Conservation (phyloP, 2,797 vertebrate genomes). For the Anguilla obscura region DNA sequence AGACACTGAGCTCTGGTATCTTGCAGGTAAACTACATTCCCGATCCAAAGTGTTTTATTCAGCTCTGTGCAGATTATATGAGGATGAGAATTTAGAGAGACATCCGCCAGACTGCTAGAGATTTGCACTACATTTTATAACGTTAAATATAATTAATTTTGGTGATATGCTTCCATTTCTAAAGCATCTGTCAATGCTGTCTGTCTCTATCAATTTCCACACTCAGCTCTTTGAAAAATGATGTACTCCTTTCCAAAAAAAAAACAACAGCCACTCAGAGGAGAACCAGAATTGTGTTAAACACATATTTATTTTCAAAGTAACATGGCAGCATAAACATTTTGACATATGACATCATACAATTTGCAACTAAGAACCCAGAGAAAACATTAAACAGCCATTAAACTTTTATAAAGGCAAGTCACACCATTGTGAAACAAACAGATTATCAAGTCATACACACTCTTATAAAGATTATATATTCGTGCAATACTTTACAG, state of each 20-base stretch:
- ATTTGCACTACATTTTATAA: background rate
- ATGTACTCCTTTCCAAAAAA: background rate
- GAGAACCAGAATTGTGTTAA: background rate
- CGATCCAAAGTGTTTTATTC: background rate
- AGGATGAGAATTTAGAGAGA: background rate
- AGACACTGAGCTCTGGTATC: background rate
- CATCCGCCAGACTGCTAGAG: background rate
- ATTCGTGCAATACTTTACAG: background rate
- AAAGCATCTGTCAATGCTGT: background rate
- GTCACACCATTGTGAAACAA: conserved; percentile 29
- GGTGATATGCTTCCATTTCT: background rate
- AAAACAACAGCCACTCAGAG: background rate
- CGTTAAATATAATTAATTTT: conserved; percentile 18
- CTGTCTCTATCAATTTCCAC: background rate
- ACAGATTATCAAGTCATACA: background rate
- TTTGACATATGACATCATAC: background rate
- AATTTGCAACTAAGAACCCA: background rate
- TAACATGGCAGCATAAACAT: conserved; percentile 21
- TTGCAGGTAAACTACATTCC: conserved; percentile 15
- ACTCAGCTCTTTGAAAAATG: background rate
- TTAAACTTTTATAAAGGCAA: background rate
- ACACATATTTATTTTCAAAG: conserved; percentile 36
- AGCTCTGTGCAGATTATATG: conserved; percentile 19
- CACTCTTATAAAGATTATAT: background rate
- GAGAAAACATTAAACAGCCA: background rate